phyloP scores from a whole-genome alignment of 2,113 vertebrate genomes.

The Anser brachyrhynchus region DNA sequence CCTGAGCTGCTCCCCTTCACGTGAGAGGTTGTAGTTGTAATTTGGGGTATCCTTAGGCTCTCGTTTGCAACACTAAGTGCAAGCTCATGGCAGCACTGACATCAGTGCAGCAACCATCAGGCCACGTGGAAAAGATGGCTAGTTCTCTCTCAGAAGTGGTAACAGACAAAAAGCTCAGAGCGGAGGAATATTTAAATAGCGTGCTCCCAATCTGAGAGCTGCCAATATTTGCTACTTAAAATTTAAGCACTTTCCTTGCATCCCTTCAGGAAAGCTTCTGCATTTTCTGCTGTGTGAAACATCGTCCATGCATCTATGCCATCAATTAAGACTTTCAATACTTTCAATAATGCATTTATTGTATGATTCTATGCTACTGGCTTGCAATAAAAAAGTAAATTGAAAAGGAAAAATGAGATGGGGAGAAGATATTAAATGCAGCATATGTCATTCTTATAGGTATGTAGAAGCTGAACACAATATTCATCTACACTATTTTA shows the following conservation, averaged over 20 bases:
- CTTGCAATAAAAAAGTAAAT: background rate
- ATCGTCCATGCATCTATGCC: background rate
- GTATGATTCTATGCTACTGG: background rate
- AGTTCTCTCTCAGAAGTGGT: background rate
- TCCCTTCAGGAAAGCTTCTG: background rate
- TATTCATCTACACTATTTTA: background rate
- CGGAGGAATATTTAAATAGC: background rate
- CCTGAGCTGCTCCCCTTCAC: background rate
- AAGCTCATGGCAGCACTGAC: background rate
- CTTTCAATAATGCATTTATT: background rate
- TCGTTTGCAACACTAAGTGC: background rate
- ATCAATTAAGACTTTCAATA: constrained; percentile 2
- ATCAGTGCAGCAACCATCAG: rapidly evolving
- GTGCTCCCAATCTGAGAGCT: background rate
- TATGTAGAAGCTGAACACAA: background rate
- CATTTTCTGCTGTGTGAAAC: background rate
- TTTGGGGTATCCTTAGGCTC: rapidly evolving
- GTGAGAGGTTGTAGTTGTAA: background rate
- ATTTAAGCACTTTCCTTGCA: background rate
- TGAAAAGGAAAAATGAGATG: background rate
- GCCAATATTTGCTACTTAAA: background rate
- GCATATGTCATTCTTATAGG: background rate
- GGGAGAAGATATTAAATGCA: background rate
- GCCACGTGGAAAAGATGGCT: background rate
- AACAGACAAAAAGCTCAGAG: background rate